Evolutionary conservation across 2,888 invertebrate species (phyloP).

Genomic region (Aricia artaxerxes): DNA sequence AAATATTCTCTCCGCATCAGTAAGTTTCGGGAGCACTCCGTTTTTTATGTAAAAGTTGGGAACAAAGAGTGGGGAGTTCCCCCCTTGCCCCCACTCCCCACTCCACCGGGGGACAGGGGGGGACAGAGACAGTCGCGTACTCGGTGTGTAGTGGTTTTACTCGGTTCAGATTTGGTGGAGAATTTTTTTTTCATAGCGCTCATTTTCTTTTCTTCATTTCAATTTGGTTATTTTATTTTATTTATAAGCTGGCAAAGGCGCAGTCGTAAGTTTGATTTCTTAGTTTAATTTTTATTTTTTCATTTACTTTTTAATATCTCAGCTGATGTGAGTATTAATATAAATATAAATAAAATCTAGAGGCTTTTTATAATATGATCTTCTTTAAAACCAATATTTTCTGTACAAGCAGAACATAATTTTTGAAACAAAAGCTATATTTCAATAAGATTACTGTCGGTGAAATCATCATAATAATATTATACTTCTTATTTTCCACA

Average conservation of each 20-base stretch:
- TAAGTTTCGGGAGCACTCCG: constrained; percentile 29
- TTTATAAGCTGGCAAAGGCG: not conserved
- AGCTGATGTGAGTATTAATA: too few species aligned
- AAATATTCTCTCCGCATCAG: constrained; percentile 24
- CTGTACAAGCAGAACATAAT: too few species aligned
- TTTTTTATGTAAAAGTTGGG: constrained; percentile 25
- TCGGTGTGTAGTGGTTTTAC: not conserved
- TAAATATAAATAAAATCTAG: too few species aligned
- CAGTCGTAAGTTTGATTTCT: too few species aligned
- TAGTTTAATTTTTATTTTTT: too few species aligned
- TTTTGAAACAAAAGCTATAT: too few species aligned
- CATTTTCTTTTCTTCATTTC: too few species aligned
- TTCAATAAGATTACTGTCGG: not conserved
- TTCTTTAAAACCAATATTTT: too few species aligned
- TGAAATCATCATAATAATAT: not conserved
- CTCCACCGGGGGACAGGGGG: not conserved
- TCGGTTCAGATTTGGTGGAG: not conserved
- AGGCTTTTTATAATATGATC: too few species aligned
- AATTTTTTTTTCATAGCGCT: not conserved
- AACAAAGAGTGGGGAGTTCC: constrained; percentile 23
- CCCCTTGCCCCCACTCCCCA: not conserved
- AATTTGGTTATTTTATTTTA: not conserved
- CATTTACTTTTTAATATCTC: too few species aligned
- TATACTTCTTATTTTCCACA: not conserved
- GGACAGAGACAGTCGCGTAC: not conserved